Base-by-base conservation (phyloP, 2,113 vertebrate genomes). In the Pavo muticus region DNA sequence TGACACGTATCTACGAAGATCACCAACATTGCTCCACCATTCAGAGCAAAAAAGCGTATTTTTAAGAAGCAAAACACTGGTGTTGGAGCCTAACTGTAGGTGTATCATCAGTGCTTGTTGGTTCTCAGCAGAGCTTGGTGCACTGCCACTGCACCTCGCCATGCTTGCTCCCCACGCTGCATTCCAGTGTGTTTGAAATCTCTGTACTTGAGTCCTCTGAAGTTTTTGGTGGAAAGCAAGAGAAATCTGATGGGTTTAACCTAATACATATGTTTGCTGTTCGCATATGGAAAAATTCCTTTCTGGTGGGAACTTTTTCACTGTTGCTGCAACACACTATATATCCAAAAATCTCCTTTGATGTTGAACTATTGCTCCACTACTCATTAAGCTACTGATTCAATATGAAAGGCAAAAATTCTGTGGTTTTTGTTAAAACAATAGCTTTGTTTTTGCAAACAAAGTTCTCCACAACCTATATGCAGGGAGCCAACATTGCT, bases 371-470 rank as follows among this genome's bases (percentile, higher is more conserved):
- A 37, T 71, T 88, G 92, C 91, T 94, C 37, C 76, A 47, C 79
- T 64, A 13, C n/a, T 95, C 96, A 96, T 97, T 97, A 98, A 93
- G 97, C 96, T 98, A 97, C 97, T 93, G 96, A 97, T 97, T 98
- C 97, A 98, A 97, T 97, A 95, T 76, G 85, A 97, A 97, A 97
- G 89, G 80, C 81, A 95, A 91, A 96, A 97, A 72, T 86, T 94
- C 73, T 88, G 72, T 23, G 88, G 92, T 78, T 95, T 88, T 45
- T 61, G 76, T 93, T 84, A 95, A 95, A 95, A 95, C 69, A 95
- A 92, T 56, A 75, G 69, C 61, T 84, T 82, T 87, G 76, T 72
- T 96, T 94, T 63, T 93, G 57, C 82, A 94, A 96, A 97, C 95
- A 94, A 93, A 50, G 48, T 86, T 93, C 69, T 95, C 81, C 80